Percentiles rank a stretch among this genome's conserved stretches.
phyloP scores from a whole-genome alignment of 1,140 invertebrate genomes.

The Saxidomus purpurata region DNA sequence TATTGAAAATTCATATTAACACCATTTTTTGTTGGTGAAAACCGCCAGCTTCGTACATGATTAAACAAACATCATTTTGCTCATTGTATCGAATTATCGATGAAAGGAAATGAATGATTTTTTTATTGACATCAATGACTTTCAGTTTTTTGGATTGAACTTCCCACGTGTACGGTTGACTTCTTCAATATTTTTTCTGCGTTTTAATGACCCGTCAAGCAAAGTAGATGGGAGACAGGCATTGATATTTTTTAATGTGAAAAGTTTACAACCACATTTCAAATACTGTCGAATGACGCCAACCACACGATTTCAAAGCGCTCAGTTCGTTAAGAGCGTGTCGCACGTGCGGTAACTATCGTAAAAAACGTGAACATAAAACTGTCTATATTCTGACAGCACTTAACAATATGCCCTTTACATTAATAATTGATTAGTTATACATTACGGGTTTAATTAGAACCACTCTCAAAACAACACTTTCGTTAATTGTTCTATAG shows the following conservation, averaged over 20 bases:
- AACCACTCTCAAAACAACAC: background rate
- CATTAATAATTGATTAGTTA: conserved; percentile 5
- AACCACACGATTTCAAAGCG: background rate
- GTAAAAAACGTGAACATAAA: background rate
- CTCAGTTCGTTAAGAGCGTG: background rate
- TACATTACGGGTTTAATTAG: background rate
- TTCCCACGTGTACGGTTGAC: conserved; percentile 1
- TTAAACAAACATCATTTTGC: no score
- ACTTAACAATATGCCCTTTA: background rate
- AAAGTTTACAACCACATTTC: background rate
- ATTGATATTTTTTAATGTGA: background rate
- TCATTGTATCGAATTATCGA: no score
- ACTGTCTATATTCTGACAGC: background rate
- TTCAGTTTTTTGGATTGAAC: background rate
- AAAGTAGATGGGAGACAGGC: background rate
- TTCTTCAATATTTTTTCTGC: background rate
- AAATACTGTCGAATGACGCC: background rate
- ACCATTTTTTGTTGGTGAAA: no score
- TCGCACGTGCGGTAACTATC: background rate
- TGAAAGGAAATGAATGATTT: no score
- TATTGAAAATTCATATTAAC: no score
- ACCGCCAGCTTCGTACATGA: no score
- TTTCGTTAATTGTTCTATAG: background rate
- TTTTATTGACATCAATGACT: background rate
- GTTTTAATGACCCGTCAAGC: background rate